Evolutionary conservation across 2,888 invertebrate genomes (phyloP), one percentile per base, ranked within the genome.

Genomic region (Eurytoma californica): DNA sequence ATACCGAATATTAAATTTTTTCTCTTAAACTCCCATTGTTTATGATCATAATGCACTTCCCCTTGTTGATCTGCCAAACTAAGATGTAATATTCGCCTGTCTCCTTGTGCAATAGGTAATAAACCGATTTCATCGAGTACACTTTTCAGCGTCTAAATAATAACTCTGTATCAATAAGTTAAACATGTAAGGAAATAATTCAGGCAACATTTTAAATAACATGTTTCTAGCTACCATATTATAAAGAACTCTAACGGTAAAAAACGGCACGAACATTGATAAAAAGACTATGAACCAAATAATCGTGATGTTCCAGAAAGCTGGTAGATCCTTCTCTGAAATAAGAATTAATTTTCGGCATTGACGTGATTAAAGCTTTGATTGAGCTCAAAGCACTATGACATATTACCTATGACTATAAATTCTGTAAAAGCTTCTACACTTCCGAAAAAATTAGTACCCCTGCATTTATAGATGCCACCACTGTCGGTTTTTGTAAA

Each of bases 31-130:
- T 98, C 98, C 93, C 96, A 98, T 82, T 94, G 94, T 83, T 93
- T 94, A 88, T 98, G 95, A 84, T 98, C 98, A 0, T 98, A 97
- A 80, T 98, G 91, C 16, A 97, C 91, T 85, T 97, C 97, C 0
- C 97, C 97, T 91, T 98, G 98, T 86, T 98, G 97, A 82, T 97
- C 96, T 1, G 98, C 92, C 0, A 97, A 89, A 2, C 97, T 96
- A 0, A 97, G 97, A 91, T 98, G 97, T 24, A 98, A 91, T 76
- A 94, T 94, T 81, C 94, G 95, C 0, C 95, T 90, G 7, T 94
- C 94, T 3, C 97, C 97, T 85, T 95, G 94, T 84, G 95, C 95
- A 87, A 97, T 97, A 83, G 94, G 93, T 63, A 94, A 92, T 67
- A 96, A 90, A 72, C 97, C 95, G 83, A 96, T 94, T 84, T 94